Conservation (phyloP, 2,797 vertebrate species). For the Lepilemur septentrionalis region DNA sequence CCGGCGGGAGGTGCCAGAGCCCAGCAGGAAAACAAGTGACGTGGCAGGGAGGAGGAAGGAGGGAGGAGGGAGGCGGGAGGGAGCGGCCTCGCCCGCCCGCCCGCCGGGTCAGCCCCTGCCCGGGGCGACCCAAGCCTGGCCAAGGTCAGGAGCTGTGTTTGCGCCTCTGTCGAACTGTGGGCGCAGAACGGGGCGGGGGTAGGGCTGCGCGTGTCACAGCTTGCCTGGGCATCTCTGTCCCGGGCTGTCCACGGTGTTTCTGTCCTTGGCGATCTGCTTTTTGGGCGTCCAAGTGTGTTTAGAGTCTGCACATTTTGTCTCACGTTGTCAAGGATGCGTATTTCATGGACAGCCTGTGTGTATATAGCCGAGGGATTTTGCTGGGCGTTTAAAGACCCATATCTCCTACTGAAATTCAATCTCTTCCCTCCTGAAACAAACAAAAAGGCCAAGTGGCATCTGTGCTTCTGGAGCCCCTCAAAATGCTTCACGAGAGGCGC, state of each 20-base stretch:
- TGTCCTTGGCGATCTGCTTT: not conserved
- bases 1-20: constrained; percentile 9
- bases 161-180: not conserved
- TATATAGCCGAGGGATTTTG: not conserved
- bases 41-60: not conserved
- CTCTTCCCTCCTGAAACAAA: not conserved
- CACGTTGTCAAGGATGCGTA: not conserved
- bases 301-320: not conserved
- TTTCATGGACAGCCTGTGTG: not conserved
- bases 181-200: not conserved
- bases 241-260: not conserved
- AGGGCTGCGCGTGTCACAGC: not conserved
- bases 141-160: not conserved
- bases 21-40: constrained; percentile 72
- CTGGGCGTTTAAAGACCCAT: not conserved
- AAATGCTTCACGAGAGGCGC: not conserved
- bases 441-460: not conserved
- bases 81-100: not conserved
- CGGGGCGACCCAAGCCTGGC: not conserved
- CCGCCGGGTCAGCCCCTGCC: accelerated
- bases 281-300: not conserved
- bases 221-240: accelerated
- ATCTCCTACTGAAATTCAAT: not conserved
- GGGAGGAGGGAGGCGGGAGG: not conserved
- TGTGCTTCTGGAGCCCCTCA: not conserved